Percentiles rank a stretch among this genome's conserved stretches.
Evolutionary conservation across 2,888 invertebrate species (phyloP).

Genomic region (Rotaria socialis): DNA sequence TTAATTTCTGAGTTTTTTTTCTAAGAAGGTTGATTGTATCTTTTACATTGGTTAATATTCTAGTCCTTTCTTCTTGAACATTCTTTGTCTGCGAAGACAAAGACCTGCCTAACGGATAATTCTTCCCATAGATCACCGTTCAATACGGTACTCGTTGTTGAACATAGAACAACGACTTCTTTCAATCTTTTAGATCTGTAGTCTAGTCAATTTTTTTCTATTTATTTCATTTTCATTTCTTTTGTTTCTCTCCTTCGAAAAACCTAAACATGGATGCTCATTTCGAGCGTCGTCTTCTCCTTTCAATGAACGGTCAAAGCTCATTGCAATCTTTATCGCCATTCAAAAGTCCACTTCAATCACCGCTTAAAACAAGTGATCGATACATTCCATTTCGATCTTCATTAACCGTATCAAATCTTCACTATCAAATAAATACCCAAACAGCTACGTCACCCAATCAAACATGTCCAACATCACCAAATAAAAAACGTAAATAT

Average conservation of each 20-base stretch:
- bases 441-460: not conserved
- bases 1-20: not conserved
- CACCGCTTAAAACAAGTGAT: slow-evolving; percentile 25
- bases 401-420: not conserved
- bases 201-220: slow-evolving; percentile 29
- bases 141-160: slow-evolving; percentile 5
- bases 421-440: not conserved
- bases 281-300: slow-evolving; percentile 17
- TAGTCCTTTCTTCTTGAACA: not conserved
- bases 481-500: slow-evolving; percentile 22
- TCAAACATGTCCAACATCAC: slow-evolving; percentile 13
- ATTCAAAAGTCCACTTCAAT: slow-evolving; percentile 34
- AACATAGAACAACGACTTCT: not conserved
- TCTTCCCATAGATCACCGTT: not conserved
- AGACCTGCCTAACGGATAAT: not conserved
- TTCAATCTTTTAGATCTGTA: slow-evolving; percentile 20
- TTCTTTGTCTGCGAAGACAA: not conserved
- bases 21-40: not conserved
- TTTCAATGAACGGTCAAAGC: slow-evolving; percentile 22
- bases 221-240: not conserved
- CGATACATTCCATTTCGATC: slow-evolving; percentile 34
- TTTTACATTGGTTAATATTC: not conserved
- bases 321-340: slow-evolving; percentile 6
- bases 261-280: slow-evolving; percentile 8
- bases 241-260: not conserved